Percentiles rank a stretch among this genome's conserved stretches.
These are phyloP conservation scores for Balearica regulorum DNA, from an alignment of 2,797 vertebrate species.

Conservation along the genomic window DNA sequence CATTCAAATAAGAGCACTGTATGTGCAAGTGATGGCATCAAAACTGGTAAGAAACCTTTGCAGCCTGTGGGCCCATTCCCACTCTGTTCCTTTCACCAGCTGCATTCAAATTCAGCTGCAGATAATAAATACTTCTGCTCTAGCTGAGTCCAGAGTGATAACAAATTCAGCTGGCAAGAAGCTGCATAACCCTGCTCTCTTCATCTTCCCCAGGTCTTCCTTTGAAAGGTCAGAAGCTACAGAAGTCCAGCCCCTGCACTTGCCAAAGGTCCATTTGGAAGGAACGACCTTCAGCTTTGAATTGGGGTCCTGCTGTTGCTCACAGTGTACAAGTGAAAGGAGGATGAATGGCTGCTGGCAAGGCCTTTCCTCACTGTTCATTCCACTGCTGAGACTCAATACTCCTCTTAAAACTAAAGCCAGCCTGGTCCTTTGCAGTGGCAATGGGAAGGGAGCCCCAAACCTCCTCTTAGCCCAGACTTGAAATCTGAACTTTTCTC, in stretches of 20 bases:
- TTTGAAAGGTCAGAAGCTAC: neutral
- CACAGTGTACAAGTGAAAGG: neutral
- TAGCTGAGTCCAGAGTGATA: neutral
- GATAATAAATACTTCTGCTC: neutral
- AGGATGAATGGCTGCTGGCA: neutral
- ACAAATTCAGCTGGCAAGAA: conserved; percentile 17
- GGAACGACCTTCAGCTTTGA: neutral
- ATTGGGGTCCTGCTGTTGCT: neutral
- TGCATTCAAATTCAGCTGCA: neutral
- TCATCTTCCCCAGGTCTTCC: neutral
- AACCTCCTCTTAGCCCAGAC: neutral
- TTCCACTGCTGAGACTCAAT: neutral
- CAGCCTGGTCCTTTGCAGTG: neutral
- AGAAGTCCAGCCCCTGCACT: neutral
- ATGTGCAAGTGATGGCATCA: neutral
- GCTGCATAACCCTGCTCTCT: neutral
- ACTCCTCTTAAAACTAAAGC: neutral
- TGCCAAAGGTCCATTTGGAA: neutral
- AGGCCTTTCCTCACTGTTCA: neutral
- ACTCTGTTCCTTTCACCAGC: neutral
- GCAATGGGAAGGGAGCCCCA: neutral
- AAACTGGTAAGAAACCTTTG: neutral
- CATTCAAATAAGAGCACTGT: neutral
- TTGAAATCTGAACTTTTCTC: neutral
- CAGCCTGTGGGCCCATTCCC: neutral